These are phyloP conservation scores for Florisuga fusca DNA, from an alignment of 2,797 vertebrate genomes.

Conservation along the genomic window DNA sequence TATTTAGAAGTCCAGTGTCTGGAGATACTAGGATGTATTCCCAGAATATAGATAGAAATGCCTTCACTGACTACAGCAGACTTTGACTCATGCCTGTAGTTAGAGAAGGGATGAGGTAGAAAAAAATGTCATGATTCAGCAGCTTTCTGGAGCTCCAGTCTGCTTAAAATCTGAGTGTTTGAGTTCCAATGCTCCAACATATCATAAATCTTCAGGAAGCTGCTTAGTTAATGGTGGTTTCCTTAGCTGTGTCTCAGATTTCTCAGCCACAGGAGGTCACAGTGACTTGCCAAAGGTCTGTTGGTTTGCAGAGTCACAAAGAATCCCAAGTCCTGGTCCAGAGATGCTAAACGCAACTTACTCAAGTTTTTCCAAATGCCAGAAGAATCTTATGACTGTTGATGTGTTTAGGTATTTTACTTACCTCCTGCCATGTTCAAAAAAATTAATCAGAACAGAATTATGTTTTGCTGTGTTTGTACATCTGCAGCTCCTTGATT, in stretches of 20 bases:
- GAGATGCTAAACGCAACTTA: not conserved
- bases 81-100: not conserved
- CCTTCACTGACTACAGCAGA: not conserved
- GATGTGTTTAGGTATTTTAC: not conserved
- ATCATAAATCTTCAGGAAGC: not conserved
- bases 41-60: not conserved
- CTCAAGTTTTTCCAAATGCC: not conserved
- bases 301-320: not conserved
- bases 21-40: not conserved
- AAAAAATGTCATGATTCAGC: not conserved
- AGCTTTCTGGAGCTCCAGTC: not conserved
- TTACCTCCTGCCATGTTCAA: not conserved
- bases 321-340: not conserved
- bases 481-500: not conserved
- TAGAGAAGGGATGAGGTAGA: not conserved
- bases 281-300: not conserved
- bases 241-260: not conserved
- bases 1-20: not conserved
- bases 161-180: not conserved
- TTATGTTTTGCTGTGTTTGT: not conserved
- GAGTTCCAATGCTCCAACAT: not conserved
- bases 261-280: not conserved
- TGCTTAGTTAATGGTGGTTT: not conserved
- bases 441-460: not conserved
- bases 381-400: not conserved